These are phyloP conservation scores for Coenonympha arcania DNA, from an alignment of 2,888 invertebrate genomes.

Conservation along the genomic window DNA sequence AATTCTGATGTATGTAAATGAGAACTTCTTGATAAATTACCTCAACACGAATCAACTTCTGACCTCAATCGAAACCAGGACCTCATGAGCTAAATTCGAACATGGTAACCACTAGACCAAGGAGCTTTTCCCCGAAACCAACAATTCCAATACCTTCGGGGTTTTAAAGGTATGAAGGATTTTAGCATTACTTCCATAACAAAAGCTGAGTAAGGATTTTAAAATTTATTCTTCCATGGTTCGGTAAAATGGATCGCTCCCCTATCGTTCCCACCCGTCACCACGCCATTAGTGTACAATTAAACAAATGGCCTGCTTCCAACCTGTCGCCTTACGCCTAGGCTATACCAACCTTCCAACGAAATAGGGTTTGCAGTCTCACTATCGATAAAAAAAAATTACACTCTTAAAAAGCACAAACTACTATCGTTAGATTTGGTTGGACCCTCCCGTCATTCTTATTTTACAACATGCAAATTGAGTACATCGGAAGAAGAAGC, in stretches of 20 bases:
- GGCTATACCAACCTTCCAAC: neutral
- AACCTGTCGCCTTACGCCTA: conserved; percentile 12
- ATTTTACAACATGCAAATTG: no score
- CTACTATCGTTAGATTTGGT: neutral
- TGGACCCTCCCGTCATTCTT: neutral
- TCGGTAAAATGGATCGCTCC: conserved; percentile 8
- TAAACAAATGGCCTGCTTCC: conserved; percentile 27
- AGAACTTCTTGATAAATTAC: no score
- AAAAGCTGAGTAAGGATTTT: neutral
- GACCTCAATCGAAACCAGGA: no score
- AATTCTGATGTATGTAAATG: no score
- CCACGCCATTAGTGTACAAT: conserved; percentile 28
- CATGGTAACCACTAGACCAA: no score
- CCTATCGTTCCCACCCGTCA: conserved; percentile 18
- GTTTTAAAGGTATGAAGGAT: no score
- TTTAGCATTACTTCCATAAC: no score
- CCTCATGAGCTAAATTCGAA: no score
- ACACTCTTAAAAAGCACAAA: neutral
- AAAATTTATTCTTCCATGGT: neutral
- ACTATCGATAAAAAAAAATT: neutral
- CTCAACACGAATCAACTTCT: no score
- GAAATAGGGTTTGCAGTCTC: conserved; percentile 1
- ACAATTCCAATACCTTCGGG: no score
- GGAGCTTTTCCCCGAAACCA: no score
- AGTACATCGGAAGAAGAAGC: no score